Base-by-base conservation (phyloP, 2,888 invertebrate species). In the Escarpia spicata region DNA sequence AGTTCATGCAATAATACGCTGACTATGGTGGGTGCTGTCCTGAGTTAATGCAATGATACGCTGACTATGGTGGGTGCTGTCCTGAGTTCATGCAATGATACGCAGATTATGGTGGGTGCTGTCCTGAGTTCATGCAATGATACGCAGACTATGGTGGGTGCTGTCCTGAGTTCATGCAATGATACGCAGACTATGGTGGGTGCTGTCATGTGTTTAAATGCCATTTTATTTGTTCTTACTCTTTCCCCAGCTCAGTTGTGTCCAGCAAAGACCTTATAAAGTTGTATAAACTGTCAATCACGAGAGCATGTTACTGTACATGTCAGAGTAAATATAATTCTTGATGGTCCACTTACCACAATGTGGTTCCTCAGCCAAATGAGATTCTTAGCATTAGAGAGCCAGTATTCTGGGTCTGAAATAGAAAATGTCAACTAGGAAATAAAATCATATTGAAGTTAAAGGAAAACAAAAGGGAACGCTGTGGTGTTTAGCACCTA, bases 331-430 rank as follows among this genome's bases (percentile, higher is more conserved):
- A 26, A 75, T 75, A 75, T 75, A 26, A 26, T 52, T 52, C 52
- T 52, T 9, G 52, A 52, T 52, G 9, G 75, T 3, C 52, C 60
- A 93, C 96, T 95, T 94, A 96, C 96, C 94, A 99, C 98, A 52
- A 99, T 96, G 95, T 98, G 98, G 96, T 98, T 98, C 93, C 99
- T 97, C 95, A 98, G 97, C 98, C 98, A 99, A 58, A 98, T 97
- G 92, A 98, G 97, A 95, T 98, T 98, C 95, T 97, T 97, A 93
- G 98, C 97, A 94, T 97, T 98, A 92, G 97, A 97, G 92, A 97
- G 96, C 98, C 98, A 97, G 98, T 98, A 98, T 93, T 97, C 97
- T 0, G 97, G 97, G 95, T 98, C 98, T 98, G 95, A 43, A 96
- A 96, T 19, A 75, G 75, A 26, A 93, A 45, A 43, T 43, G 19